Conservation (phyloP, 2,888 invertebrate genomes). For the Drosophila histrio region DNA sequence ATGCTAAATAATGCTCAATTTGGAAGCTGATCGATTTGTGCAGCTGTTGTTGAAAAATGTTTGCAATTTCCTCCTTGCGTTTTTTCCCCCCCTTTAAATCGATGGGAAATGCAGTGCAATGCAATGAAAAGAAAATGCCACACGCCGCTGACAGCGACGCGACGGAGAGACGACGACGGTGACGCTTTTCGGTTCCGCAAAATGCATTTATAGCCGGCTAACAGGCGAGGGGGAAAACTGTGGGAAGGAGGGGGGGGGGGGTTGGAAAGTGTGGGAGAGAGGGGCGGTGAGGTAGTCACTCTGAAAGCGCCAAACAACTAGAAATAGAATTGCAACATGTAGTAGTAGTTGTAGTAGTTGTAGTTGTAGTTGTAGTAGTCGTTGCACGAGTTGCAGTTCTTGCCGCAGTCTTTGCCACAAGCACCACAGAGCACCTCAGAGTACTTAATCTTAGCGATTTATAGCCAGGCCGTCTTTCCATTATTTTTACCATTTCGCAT, state of each 20-base stretch:
- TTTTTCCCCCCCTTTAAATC: background rate
- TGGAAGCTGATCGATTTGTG: constrained; percentile 57
- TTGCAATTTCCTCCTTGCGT: constrained; percentile 14
- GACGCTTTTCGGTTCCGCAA: constrained; percentile 69
- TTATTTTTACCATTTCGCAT: constrained; percentile 60
- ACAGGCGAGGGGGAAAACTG: background rate
- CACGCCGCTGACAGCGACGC: constrained; percentile 44
- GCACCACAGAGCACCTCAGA: constrained; percentile 1
- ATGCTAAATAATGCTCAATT: constrained; percentile 50
- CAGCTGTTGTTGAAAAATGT: constrained; percentile 67
- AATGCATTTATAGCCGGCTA: constrained; percentile 68
- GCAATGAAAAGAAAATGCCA: constrained; percentile 25
- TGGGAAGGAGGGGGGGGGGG: background rate
- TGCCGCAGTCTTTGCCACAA: too few relatives aligned
- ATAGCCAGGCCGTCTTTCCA: constrained; percentile 64
- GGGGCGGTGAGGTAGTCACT: background rate
- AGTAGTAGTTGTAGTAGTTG: constrained; percentile 11
- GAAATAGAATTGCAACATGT: constrained; percentile 68
- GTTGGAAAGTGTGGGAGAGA: background rate
- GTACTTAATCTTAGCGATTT: constrained; percentile 74
- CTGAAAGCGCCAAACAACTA: constrained; percentile 67
- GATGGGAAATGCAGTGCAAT: background rate
- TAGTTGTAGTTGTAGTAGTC: constrained; percentile 7
- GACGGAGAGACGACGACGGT: constrained; percentile 23
- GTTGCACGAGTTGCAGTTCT: constrained; percentile 12